Conservation (phyloP, 2,888 invertebrate genomes). For the Diogma glabrata region DNA sequence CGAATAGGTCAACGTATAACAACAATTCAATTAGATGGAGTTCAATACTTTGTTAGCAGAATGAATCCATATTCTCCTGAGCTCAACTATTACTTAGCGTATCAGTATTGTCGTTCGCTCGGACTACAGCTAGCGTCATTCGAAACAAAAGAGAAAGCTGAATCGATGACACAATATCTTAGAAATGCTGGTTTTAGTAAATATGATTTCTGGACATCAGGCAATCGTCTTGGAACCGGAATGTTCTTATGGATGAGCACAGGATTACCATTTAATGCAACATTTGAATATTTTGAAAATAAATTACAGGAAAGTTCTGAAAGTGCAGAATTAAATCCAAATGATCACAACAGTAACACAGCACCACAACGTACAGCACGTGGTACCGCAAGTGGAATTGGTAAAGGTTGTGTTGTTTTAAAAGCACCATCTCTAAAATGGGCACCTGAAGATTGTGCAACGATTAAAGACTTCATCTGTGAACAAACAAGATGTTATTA, state of each 20-base stretch:
- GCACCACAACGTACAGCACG: conserved; percentile 68
- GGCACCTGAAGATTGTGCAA: conserved; percentile 72
- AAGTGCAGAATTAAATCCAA: conserved; percentile 39
- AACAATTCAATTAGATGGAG: conserved; percentile 73
- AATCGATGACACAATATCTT: conserved; percentile 70
- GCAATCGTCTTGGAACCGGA: conserved; percentile 74
- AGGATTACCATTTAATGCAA: conserved; percentile 74
- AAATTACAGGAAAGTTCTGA: conserved; percentile 38
- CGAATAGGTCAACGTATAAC: conserved; percentile 68
- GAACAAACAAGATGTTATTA: conserved; percentile 84
- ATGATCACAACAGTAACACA: conserved; percentile 59
- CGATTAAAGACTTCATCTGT: conserved; percentile 78
- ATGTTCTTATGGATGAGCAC: conserved; percentile 88
- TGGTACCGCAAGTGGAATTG: conserved; percentile 51
- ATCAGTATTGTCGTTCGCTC: conserved; percentile 77
- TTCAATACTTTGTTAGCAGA: conserved; percentile 73
- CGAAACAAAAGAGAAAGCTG: conserved; percentile 77
- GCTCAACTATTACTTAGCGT: conserved; percentile 75
- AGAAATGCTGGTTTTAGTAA: conserved; percentile 75
- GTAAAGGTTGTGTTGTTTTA: conserved; percentile 65
- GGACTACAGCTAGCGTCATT: conserved; percentile 76
- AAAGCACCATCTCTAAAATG: conserved; percentile 67
- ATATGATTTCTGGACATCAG: conserved; percentile 82
- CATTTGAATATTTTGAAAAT: conserved; percentile 71
- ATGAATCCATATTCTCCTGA: conserved; percentile 82